Evolutionary conservation across 2,113 vertebrate genomes (phyloP).

Genomic region (Prionailurus bengalensis): DNA sequence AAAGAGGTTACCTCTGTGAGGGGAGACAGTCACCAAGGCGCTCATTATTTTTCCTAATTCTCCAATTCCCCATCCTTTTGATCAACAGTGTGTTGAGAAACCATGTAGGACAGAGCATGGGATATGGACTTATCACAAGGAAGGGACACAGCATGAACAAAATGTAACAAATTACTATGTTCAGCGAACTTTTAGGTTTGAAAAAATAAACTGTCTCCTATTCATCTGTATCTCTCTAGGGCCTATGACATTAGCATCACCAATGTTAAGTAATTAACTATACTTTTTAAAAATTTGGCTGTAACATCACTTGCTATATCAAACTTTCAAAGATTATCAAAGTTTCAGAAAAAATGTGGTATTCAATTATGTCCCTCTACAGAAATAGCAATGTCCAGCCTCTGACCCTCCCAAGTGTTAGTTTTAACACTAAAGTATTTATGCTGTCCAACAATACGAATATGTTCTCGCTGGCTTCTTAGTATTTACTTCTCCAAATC

Average conservation of each 20-base stretch:
- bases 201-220: not conserved
- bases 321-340: not conserved
- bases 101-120: not conserved
- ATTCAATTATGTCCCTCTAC: not conserved
- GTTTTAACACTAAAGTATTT: not conserved
- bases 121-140: not conserved
- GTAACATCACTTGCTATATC: not conserved
- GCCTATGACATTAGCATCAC: not conserved
- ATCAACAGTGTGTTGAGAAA: not conserved
- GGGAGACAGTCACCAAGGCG: not conserved
- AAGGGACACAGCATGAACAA: not conserved
- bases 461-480: not conserved
- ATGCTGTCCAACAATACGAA: not conserved
- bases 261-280: constrained; percentile 13
- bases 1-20: not conserved
- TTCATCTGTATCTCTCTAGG: not conserved
- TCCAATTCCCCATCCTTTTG: not conserved
- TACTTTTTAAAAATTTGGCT: not conserved
- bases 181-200: not conserved
- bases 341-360: not conserved
- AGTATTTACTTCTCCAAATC: not conserved
- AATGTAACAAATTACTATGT: not conserved
- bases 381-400: not conserved
- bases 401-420: not conserved
- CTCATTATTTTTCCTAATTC: not conserved